Percentiles rank a stretch among this genome's conserved stretches.
Evolutionary conservation across 2,113 vertebrate species (phyloP).

Genomic region (Amblyopsis rosae): DNA sequence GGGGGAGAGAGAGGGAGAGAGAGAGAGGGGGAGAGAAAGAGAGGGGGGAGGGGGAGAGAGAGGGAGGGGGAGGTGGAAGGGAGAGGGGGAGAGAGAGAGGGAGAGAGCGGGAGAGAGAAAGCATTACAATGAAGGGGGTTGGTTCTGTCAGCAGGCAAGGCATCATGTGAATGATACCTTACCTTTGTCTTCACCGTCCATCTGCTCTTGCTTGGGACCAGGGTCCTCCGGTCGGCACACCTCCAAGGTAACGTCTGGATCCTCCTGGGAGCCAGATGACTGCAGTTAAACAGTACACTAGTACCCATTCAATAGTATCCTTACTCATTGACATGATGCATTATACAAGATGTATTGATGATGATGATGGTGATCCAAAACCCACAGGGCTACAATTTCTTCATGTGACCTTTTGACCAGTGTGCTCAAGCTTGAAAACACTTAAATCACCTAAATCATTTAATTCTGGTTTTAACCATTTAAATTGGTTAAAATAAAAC

Average conservation of each 20-base stretch:
- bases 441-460: background rate
- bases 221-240: slow-evolving; percentile 25
- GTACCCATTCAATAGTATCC: background rate
- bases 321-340: background rate
- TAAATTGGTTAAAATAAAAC: no score
- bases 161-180: background rate
- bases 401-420: background rate
- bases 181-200: background rate
- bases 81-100: background rate
- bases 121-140: background rate
- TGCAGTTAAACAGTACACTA: slow-evolving; percentile 17
- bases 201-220: background rate
- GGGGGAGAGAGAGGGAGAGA: background rate
- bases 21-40: background rate
- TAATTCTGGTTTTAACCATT: no score
- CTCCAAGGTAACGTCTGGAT: slow-evolving; percentile 44
- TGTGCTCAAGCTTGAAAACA: background rate
- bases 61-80: no score
- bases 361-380: background rate
- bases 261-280: slow-evolving; percentile 42
- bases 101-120: background rate
- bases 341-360: background rate
- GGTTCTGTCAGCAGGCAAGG: no score
- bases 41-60: no score
- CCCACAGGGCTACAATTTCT: no score